Conservation (phyloP, 2,113 vertebrate species). For the Thryonomys swinderianus region DNA sequence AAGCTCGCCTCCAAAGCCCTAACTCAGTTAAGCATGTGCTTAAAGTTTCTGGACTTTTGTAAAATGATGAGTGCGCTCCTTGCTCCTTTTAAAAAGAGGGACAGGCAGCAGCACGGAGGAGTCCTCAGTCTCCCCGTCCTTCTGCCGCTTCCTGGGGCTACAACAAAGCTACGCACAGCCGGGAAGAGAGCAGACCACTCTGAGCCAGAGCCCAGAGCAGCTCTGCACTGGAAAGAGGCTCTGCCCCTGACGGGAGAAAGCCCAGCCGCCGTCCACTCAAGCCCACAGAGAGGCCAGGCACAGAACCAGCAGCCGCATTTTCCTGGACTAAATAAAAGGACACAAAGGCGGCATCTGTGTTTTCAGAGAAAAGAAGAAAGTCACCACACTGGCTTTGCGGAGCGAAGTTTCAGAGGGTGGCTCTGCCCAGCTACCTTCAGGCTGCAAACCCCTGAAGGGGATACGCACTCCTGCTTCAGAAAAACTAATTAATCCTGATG, state of each 20-base stretch:
- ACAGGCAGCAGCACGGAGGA: background rate
- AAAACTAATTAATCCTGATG: conserved; percentile 47
- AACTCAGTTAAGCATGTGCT: background rate
- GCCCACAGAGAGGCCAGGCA: background rate
- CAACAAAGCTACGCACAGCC: too few species aligned
- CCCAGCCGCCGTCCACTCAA: background rate
- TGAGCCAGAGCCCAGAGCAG: background rate
- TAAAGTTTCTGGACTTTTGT: background rate
- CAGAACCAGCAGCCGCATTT: background rate
- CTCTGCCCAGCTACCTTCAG: conserved; percentile 20
- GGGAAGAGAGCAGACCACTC: conserved; percentile 60
- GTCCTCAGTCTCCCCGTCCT: background rate
- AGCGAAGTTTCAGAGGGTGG: background rate
- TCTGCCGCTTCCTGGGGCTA: background rate
- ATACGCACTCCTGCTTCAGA: background rate
- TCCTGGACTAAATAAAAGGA: conserved; percentile 52
- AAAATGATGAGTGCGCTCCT: background rate
- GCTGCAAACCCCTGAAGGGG: conserved; percentile 37
- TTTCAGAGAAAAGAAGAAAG: conserved; percentile 51
- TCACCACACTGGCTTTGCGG: conserved; percentile 8
- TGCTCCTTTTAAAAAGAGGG: background rate
- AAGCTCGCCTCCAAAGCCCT: background rate
- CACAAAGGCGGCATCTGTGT: conserved; percentile 61
- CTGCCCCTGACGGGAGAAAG: background rate
- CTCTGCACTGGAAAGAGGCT: background rate